Base-by-base conservation (phyloP, 2,888 invertebrate species). In the Neuroscelio doddi region DNA sequence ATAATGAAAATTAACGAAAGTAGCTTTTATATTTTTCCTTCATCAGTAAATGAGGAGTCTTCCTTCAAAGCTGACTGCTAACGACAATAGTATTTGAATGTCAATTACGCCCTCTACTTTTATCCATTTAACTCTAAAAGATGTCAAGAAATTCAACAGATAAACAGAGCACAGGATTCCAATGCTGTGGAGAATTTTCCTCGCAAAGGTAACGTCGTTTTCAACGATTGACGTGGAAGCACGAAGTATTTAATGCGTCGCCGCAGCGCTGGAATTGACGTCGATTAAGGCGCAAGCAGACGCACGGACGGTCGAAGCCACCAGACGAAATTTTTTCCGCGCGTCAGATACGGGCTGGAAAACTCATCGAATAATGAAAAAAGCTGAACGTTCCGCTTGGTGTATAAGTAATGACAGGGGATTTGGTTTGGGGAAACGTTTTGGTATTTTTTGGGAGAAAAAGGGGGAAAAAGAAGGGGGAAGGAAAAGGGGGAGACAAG, bases 391-490 rank as follows among this genome's bases (percentile, higher is more conserved):
- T 34, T 50, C 47, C 38, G 42, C 42, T 53, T 50, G 38, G 39
- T 34, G 32, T 44, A 15, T 59, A 59, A 56, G 56, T 61, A 59
- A 59, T 65, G 59, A 56, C 51, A 61, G 59, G 30, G 56, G 55
- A 65, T 64, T 59, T 51, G 55, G 64, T 64, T 59, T 55, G 45
- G 46, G 47, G 55, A 63, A 64, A 59, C 51, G 59, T 59, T 59
- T 64, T 59, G 55, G 58, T 42, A 56, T 64, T 64, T 55, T 38
- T 38, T 41, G 36, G 10, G 58, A n/a, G 51, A 51, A 64, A 64
- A 51, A 30, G 29, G n/a, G 32, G 14, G 12, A 32, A 38, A 14
- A 59, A 65, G 59, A 61, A 64, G 41, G 50, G 51, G 29, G 47
- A 51, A 45, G n/a, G 46, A 55, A 36, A 24, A 55, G 41, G 21